Evolutionary conservation across 1,140 invertebrate species (phyloP), one percentile per base, ranked within the genome.

Genomic region (Papilio xuthus): DNA sequence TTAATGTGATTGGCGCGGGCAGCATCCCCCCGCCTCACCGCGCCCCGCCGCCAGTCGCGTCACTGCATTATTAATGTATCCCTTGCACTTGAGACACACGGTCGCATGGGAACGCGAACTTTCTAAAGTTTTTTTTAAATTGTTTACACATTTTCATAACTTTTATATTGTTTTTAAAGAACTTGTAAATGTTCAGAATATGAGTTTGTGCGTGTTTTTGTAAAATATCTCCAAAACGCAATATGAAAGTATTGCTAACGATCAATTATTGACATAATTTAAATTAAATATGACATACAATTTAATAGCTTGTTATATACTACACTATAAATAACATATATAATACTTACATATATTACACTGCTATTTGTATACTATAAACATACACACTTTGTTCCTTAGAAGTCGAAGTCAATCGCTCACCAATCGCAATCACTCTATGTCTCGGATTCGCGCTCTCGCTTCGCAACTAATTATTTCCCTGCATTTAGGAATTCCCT

Each of bases 41-140:
- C 56, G 20, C 79, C 84, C 79, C 78, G 81, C 78, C 78, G 84
- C 84, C 83, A 82, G 85, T 83, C 85, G 86, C 86, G 85, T 85
- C 89, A 87, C 82, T 91, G 89, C 87, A 92, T 92, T 90, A 90
- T 89, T 90, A 88, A 92, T 92, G 88, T 88, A 87, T 85, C 86
- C 88, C 86, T 85, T 84, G 86, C 77, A 74, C 75, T 60, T 4
- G 78, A 32, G 60, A 89, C 83, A 83, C 78, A 91, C 81, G 69
- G 83, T 9, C 41, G 47, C 20, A 3, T n/a, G 74, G 67, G 71
- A 77, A 41, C 42, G 73, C 77, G 41, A 70, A 80, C 78, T 47
- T 72, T 72, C 18, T 72, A 72, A 32, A 50, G 47, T 42, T 1
- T 18, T 2, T 69, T 28, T 4, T 8, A n/a, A 72, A n/a, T 44